Conservation (phyloP, 2,113 vertebrate species). For the Larimichthys polyactis region DNA sequence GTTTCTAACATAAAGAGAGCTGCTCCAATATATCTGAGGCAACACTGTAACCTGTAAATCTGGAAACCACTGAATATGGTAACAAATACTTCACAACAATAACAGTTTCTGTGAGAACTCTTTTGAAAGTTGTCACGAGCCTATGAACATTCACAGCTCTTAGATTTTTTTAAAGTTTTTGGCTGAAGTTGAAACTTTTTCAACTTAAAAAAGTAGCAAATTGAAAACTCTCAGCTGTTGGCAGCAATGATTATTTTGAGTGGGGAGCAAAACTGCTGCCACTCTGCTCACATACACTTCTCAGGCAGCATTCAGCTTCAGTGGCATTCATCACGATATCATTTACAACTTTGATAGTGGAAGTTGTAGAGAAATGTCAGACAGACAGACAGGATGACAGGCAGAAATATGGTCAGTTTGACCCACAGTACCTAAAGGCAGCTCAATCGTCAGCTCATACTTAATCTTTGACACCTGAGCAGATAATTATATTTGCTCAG, state of each 20-base stretch:
- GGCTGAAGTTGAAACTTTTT: slow-evolving; percentile 2
- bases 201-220: slow-evolving; percentile 10
- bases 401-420: background rate
- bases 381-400: background rate
- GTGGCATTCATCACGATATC: slow-evolving; percentile 8
- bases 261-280: background rate
- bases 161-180: background rate
- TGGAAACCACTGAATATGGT: too few relatives aligned
- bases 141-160: background rate
- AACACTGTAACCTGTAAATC: background rate
- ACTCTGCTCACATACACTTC: background rate
- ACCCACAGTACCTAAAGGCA: background rate
- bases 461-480: background rate
- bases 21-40: too few relatives aligned
- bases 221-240: slow-evolving; percentile 15
- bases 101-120: too few relatives aligned
- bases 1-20: too few relatives aligned
- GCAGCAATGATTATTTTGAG: background rate
- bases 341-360: slow-evolving; percentile 2
- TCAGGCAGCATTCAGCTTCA: slow-evolving; percentile 1
- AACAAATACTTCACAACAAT: too few relatives aligned
- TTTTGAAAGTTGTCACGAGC: too few relatives aligned
- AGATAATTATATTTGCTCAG: background rate
- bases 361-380: background rate
- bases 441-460: background rate